Evolutionary conservation across 2,888 invertebrate genomes (phyloP), one percentile per base, ranked within the genome.

Genomic region (Sphaeridia pumilis): DNA sequence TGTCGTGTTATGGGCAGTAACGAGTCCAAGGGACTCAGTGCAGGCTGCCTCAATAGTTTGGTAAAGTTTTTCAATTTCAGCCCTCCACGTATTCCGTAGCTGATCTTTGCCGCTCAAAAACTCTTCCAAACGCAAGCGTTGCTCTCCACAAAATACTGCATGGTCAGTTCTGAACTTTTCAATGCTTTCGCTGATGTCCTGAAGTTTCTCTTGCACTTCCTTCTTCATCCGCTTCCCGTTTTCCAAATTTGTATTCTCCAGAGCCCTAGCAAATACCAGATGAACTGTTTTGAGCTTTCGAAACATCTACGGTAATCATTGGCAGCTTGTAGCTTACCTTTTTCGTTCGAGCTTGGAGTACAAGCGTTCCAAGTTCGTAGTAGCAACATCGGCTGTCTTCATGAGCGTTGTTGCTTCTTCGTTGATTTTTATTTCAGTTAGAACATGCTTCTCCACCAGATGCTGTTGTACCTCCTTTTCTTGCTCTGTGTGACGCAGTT

Each of bases 401-500:
- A 87, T 67, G 27, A 88, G 71, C 65, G 75, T 69, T 2, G 71
- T 64, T 0, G 84, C 84, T 67, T 87, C 83, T 1, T 69, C 67
- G 1, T 74, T 71, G 20, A 88, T 72, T 28, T 69, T 67, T 17
- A 71, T 67, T 68, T 87, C 87, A 0, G 82, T 84, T 41, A 74
- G 73, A 4, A 72, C 69, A 62, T 83, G 84, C 25, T 75, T 75
- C 4, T 74, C 69, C 12, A 86, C 77, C 31, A 88, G 69, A 66
- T 80, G 75, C 55, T 78, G 75, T 61, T 83, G 80, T 61, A 84
- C 82, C 53, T 81, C 78, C 52, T 75, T 75, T 27, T 76, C 75
- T 52, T 72, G 70, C 35, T 74, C 73, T 49, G 75, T 74, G 46
- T 70, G 70, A 2, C 75, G 74, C 43, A 84, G 72, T 55, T 73